Evolutionary conservation across 2,113 vertebrate genomes (phyloP).

Genomic region (Phyllostomus hastatus): DNA sequence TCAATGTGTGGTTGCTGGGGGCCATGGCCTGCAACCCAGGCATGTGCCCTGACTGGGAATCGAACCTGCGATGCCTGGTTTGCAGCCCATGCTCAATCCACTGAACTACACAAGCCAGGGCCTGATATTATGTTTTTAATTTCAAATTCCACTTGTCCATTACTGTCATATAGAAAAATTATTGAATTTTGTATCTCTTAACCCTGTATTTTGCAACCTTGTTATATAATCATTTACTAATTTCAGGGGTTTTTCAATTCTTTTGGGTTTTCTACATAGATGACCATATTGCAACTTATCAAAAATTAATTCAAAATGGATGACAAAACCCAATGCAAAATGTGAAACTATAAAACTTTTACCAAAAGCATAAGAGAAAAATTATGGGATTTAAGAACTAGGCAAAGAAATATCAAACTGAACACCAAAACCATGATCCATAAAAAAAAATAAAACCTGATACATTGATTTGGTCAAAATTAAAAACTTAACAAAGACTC

Average conservation of each 20-base stretch:
- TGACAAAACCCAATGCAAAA: not conserved
- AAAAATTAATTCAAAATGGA: slow-evolving; percentile 26
- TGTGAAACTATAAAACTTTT: not conserved
- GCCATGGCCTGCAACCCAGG: too few species aligned
- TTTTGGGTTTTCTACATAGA: not conserved
- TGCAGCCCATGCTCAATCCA: too few species aligned
- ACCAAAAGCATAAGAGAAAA: not conserved
- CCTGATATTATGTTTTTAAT: not conserved
- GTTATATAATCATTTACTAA: not conserved
- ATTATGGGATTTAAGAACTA: not conserved
- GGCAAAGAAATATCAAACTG: not conserved
- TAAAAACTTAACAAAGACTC: not conserved
- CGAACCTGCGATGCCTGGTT: too few species aligned
- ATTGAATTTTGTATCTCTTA: not conserved
- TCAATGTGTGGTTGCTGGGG: too few species aligned
- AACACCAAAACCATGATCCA: not conserved
- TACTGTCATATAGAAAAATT: not conserved
- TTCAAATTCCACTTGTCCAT: not conserved
- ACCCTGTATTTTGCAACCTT: not conserved
- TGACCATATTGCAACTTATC: not conserved
- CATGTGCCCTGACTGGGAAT: too few species aligned
- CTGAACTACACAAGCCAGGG: too few species aligned
- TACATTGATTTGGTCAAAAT: not conserved
- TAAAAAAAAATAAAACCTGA: not conserved
- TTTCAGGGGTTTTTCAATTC: not conserved